Percentiles rank a stretch among this genome's conserved stretches.
Conservation (phyloP, 1,140 invertebrate genomes). For the Drosophila parvula region DNA sequence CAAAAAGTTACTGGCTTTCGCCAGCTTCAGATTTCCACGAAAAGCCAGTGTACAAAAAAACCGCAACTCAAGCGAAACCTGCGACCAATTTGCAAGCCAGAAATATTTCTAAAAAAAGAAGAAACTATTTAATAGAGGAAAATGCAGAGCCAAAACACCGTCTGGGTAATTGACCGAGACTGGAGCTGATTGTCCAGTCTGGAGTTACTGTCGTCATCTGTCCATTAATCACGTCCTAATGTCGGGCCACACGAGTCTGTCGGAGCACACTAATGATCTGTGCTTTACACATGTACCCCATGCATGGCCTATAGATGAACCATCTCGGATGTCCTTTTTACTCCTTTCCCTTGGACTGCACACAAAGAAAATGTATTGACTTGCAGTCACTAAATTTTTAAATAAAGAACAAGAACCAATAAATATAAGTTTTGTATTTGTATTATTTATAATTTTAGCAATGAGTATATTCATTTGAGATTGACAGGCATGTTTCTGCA, state of each 20-base stretch:
- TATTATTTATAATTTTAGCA: no score
- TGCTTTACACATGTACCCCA: slow-evolving; percentile 71
- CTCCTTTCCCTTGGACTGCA: neutral
- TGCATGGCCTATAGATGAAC: slow-evolving; percentile 57
- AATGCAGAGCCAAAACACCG: slow-evolving; percentile 26
- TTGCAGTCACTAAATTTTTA: no score
- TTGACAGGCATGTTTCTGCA: no score
- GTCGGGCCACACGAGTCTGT: slow-evolving; percentile 62
- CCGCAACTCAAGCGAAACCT: slow-evolving; percentile 74
- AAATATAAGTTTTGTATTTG: no score
- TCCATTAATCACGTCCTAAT: slow-evolving; percentile 73
- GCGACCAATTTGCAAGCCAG: slow-evolving; percentile 70
- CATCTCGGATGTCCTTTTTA: slow-evolving; percentile 28
- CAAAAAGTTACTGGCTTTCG: slow-evolving; percentile 63
- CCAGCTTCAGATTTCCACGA: slow-evolving; percentile 2
- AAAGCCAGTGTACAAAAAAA: slow-evolving; percentile 25
- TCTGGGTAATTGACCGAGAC: slow-evolving; percentile 56
- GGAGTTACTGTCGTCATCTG: slow-evolving; percentile 43
- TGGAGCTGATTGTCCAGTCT: slow-evolving; percentile 57
- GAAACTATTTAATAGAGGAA: slow-evolving; percentile 42
- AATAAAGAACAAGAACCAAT: no score
- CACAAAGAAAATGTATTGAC: neutral
- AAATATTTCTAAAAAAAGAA: slow-evolving; percentile 25
- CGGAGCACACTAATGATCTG: slow-evolving; percentile 73
- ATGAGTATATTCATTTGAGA: no score